phyloP scores from a whole-genome alignment of 1,140 invertebrate species.

The Zaprionus inermis region DNA sequence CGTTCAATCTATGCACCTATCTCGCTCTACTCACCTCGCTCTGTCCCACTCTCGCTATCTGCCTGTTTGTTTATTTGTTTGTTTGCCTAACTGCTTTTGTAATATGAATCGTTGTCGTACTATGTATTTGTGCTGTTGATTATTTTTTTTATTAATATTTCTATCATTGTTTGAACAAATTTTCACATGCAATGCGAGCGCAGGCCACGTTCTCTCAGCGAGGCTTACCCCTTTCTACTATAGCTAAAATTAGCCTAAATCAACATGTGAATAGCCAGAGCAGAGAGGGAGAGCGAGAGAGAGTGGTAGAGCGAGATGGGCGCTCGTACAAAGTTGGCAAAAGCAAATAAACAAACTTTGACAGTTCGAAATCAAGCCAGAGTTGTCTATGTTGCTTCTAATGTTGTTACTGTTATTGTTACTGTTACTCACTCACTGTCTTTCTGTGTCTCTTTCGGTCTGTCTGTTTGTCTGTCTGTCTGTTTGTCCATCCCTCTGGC shows the following conservation, averaged over 20 bases:
- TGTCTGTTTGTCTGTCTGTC: not conserved
- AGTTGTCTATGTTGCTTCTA: not conserved
- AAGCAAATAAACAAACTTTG: conserved; percentile 64
- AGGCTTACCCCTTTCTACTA: conserved; percentile 7
- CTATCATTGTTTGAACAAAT: conserved; percentile 69
- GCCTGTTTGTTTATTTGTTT: conserved; percentile 56
- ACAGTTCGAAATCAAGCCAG: conserved; percentile 64
- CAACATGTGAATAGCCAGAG: conserved; percentile 42
- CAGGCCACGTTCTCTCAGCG: not conserved
- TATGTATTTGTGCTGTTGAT: conserved; percentile 73
- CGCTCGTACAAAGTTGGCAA: conserved; percentile 35
- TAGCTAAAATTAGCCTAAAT: conserved; percentile 70
- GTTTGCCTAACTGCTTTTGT: conserved; percentile 77
- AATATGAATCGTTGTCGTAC: conserved; percentile 63
- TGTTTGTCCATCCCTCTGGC: conserved; percentile 11
- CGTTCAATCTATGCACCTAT: conserved; percentile 3
- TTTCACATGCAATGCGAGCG: conserved; percentile 68
- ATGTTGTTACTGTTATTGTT: conserved; percentile 14
- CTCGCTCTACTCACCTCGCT: not conserved
- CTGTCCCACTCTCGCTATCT: not conserved
- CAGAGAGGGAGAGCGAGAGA: not conserved
- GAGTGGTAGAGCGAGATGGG: not conserved
- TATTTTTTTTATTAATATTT: conserved; percentile 74
- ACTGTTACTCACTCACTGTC: not conserved
- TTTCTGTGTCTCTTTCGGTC: not conserved